Evolutionary conservation across 2,888 invertebrate genomes (phyloP), one percentile per base, ranked within the genome.

Genomic region (Trypoxylon attenuatum): DNA sequence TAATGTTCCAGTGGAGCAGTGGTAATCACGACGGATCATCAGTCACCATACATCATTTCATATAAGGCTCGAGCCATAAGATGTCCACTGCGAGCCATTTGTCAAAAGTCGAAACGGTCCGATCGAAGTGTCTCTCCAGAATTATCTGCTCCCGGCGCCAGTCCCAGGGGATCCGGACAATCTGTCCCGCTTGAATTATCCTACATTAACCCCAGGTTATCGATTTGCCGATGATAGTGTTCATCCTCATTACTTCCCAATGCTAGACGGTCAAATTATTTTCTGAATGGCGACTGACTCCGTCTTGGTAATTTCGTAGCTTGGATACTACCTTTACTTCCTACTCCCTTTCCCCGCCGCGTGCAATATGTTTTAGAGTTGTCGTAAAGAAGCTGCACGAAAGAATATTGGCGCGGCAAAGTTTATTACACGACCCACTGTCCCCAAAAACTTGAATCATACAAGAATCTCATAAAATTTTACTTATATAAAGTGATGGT

Each of bases 91-190:
- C 61, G 71, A 65, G 71, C 71, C 80, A 80, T 82, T 82, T 81
- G 79, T 82, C 82, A 82, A 80, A 80, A 80, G 78, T 72, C 71
- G 71, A 75, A 73, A 78, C 66, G 66, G 51, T 55, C 68, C 74
- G 72, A 77, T 78, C 73, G 76, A 71, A 69, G 58, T 62, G 66
- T 73, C 67, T 62, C 69, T 38, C 50, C 60, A 43, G 59, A 65
- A 76, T 76, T 73, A 76, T 76, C 71, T 47, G 59, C 52, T 60
- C 62, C 50, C 57, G 64, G 52, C 60, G 64, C 69, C 66, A 50
- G 58, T 66, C 41, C 62, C 52, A 38, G 61, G 49, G 56, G 56
- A 74, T 76, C 72, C 74, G 51, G 63, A 66, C 77, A 68, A 65
- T 77, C 77, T 69, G 72, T 76, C 74, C 74, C 38, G 38, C 45